Percentiles rank a stretch among this genome's conserved stretches.
phyloP scores from a whole-genome alignment of 2,888 invertebrate species.

The Rutpela maculata region DNA sequence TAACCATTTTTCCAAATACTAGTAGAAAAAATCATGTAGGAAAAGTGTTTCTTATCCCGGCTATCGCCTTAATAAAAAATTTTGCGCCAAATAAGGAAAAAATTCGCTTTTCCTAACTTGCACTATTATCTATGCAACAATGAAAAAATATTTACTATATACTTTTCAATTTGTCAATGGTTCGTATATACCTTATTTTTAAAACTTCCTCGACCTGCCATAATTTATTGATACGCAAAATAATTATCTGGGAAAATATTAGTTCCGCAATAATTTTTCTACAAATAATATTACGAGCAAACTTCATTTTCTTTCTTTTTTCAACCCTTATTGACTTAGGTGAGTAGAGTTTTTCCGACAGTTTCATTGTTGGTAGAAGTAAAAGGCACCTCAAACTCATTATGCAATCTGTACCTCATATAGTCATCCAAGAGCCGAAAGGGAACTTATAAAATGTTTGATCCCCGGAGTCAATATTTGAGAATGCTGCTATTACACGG shows the following conservation, averaged over 20 bases:
- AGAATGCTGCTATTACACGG: conserved; percentile 64
- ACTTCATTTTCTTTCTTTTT: conserved; percentile 15
- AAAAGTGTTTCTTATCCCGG: no score
- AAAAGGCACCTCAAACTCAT: conserved; percentile 59
- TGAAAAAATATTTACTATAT: no score
- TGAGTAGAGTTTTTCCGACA: conserved; percentile 44
- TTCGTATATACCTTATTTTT: no score
- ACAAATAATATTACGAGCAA: conserved; percentile 6
- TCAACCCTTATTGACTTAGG: conserved; percentile 28
- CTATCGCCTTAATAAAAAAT: no score
- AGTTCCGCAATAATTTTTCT: not conserved
- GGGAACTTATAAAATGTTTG: conserved; percentile 69
- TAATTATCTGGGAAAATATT: not conserved
- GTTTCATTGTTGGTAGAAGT: conserved; percentile 48
- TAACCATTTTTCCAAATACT: no score
- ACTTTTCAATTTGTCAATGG: no score
- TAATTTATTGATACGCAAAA: not conserved
- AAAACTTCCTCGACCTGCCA: no score
- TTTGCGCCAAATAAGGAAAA: no score
- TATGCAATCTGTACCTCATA: conserved; percentile 58
- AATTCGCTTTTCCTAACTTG: no score
- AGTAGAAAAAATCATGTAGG: no score
- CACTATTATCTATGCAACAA: no score
- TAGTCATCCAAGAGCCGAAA: conserved; percentile 49
- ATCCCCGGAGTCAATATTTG: conserved; percentile 65